Evolutionary conservation across 2,888 invertebrate genomes (phyloP).

Genomic region (Koerneria pararmatus): DNA sequence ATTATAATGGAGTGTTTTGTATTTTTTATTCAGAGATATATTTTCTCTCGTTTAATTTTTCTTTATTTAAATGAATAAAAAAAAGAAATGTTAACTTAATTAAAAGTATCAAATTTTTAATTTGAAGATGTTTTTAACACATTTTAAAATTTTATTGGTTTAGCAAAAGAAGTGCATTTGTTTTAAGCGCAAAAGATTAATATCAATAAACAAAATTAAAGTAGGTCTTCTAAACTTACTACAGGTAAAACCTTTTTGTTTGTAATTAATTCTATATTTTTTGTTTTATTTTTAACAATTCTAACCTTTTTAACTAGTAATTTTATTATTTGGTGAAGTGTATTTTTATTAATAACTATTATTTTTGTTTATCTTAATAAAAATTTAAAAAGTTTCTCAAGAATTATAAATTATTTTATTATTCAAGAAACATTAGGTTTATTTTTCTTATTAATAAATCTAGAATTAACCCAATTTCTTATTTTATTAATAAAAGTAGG

Average conservation of each 20-base stretch:
- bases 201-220: constrained; percentile 39
- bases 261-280: constrained; percentile 39
- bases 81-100: constrained; percentile 41
- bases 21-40: constrained; percentile 47
- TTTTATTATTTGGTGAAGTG: constrained; percentile 35
- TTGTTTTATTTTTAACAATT: constrained; percentile 30
- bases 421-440: constrained; percentile 38
- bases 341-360: constrained; percentile 38
- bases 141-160: constrained; percentile 35
- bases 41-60: constrained; percentile 47
- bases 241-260: constrained; percentile 40
- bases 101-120: constrained; percentile 48
- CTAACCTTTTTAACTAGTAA: constrained; percentile 28
- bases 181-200: constrained; percentile 50
- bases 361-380: constrained; percentile 35
- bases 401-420: constrained; percentile 40
- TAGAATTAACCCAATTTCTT: constrained; percentile 34
- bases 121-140: constrained; percentile 50
- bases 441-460: constrained; percentile 33
- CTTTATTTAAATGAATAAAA: constrained; percentile 43
- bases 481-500: constrained; percentile 37
- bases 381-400: constrained; percentile 32
- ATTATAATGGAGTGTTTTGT: constrained; percentile 51
- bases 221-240: constrained; percentile 47
- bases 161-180: constrained; percentile 51